Evolutionary conservation across 1,140 invertebrate species (phyloP).

Genomic region (Leptestheria dahalacensis): DNA sequence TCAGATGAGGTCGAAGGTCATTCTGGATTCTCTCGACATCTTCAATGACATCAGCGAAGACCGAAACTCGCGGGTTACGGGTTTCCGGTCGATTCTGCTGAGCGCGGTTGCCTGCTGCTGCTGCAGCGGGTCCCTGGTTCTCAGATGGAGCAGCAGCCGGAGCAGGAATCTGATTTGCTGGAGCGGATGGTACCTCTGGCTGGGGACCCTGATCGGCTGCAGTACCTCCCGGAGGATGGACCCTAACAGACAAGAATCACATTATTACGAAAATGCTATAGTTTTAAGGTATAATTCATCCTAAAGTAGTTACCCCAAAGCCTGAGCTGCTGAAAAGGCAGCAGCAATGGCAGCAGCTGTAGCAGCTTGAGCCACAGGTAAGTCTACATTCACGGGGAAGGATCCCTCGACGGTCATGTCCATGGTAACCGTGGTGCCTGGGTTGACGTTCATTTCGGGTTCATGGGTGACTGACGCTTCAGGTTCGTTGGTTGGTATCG

Average conservation of each 20-base stretch:
- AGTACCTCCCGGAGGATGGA: neutral
- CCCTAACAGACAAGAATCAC: neutral
- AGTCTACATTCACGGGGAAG: neutral
- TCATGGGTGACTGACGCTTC: neutral
- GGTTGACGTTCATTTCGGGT: neutral
- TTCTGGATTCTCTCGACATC: constrained; percentile 39
- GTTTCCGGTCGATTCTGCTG: neutral
- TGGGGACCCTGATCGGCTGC: too few relatives aligned
- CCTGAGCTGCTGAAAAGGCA: constrained; percentile 30
- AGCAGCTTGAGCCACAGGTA: constrained; percentile 26
- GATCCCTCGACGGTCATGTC: constrained; percentile 3
- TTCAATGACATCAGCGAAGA: constrained; percentile 43
- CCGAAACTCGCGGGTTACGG: constrained; percentile 33
- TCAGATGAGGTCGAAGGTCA: constrained; percentile 44
- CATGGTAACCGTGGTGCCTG: neutral
- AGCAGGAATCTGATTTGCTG: neutral
- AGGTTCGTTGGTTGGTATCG: neutral
- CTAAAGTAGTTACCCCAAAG: constrained; percentile 11
- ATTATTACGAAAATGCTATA: neutral
- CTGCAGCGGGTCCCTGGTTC: neutral
- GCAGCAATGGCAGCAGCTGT: constrained; percentile 32
- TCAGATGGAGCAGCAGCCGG: constrained; percentile 14
- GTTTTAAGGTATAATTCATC: neutral
- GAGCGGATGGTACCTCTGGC: neutral
- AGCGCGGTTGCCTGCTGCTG: constrained; percentile 6